Evolutionary conservation across 2,113 vertebrate genomes (phyloP).

Genomic region (Psammodynastes pulverulentus): DNA sequence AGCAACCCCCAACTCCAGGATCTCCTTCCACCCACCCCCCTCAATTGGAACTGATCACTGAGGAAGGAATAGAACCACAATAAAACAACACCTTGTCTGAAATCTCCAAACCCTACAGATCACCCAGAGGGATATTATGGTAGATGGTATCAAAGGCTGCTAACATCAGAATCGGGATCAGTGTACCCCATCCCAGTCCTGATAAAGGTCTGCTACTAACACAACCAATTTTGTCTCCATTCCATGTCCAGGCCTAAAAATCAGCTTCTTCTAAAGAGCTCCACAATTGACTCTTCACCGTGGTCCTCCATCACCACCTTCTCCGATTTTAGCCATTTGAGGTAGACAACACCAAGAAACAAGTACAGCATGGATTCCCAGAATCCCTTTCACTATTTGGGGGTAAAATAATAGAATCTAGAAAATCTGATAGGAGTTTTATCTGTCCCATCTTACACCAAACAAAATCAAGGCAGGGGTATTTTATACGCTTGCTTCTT

Average conservation of each 20-base stretch:
- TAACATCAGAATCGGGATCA: too few species aligned
- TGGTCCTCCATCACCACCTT: not conserved
- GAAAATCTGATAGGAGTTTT: not conserved
- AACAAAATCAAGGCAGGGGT: not conserved
- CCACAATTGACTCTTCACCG: not conserved
- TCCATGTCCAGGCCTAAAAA: not conserved
- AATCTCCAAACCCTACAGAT: too few species aligned
- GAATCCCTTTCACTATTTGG: not conserved
- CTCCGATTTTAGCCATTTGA: not conserved
- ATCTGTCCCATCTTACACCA: not conserved
- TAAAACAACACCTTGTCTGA: too few species aligned
- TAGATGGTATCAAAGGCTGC: too few species aligned
- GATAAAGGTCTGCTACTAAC: too few species aligned
- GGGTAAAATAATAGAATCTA: not conserved
- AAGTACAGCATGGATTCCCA: not conserved
- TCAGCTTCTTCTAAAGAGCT: not conserved
- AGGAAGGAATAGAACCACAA: not conserved
- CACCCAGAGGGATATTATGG: too few species aligned
- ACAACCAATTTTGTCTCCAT: too few species aligned
- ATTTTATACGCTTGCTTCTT: not conserved
- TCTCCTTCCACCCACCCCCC: not conserved
- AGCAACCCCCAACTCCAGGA: not conserved
- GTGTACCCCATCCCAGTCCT: too few species aligned
- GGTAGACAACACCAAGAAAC: not conserved
- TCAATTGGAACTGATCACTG: not conserved